Percentiles rank a stretch among this genome's conserved stretches.
Evolutionary conservation across 37 sponge, comb jelly and placozoan species (phyloP).

Genomic region (Spongia lamella): DNA sequence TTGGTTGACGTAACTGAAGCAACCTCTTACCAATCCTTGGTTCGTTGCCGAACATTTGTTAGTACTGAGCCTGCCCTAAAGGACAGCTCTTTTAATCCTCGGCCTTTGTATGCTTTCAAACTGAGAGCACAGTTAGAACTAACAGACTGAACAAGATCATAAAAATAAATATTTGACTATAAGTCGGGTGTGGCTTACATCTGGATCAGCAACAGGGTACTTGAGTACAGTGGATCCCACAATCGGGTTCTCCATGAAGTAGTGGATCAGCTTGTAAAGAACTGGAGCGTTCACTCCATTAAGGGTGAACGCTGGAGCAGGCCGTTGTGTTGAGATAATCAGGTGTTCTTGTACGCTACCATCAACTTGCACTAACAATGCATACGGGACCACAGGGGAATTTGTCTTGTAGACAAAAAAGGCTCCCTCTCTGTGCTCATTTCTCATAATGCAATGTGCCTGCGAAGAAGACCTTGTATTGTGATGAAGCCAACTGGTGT

Average conservation of each 20-base stretch:
- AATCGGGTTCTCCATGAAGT: slow-evolving; percentile 87
- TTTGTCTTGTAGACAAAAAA: slow-evolving; percentile 78
- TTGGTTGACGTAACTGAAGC: not conserved
- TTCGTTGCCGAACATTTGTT: slow-evolving; percentile 44
- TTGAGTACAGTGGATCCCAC: slow-evolving; percentile 52
- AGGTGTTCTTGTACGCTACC: slow-evolving; percentile 59
- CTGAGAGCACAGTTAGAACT: slow-evolving; percentile 57
- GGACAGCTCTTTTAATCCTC: slow-evolving; percentile 39
- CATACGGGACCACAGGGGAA: slow-evolving; percentile 70
- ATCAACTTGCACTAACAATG: slow-evolving; percentile 56
- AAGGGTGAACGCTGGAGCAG: slow-evolving; percentile 51
- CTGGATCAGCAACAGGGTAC: slow-evolving; percentile 64
- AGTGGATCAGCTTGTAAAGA: slow-evolving; percentile 72
- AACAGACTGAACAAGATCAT: slow-evolving; percentile 41
- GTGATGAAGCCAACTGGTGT: slow-evolving; percentile 60
- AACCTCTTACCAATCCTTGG: slow-evolving; percentile 20
- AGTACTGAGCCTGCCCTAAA: slow-evolving; percentile 59
- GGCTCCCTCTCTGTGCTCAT: slow-evolving; percentile 74
- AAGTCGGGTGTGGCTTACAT: slow-evolving; percentile 35
- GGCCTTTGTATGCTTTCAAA: slow-evolving; percentile 41
- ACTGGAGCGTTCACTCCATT: slow-evolving; percentile 58
- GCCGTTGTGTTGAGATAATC: slow-evolving; percentile 35
- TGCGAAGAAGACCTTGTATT: slow-evolving; percentile 66
- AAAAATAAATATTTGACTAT: no score
- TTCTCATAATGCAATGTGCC: slow-evolving; percentile 53